A percentile compares a stretch with the other conserved stretches of the same genome.
Evolutionary conservation across 1,140 invertebrate genomes (phyloP).

Genomic region (Macrotrachela quadricornifera): DNA sequence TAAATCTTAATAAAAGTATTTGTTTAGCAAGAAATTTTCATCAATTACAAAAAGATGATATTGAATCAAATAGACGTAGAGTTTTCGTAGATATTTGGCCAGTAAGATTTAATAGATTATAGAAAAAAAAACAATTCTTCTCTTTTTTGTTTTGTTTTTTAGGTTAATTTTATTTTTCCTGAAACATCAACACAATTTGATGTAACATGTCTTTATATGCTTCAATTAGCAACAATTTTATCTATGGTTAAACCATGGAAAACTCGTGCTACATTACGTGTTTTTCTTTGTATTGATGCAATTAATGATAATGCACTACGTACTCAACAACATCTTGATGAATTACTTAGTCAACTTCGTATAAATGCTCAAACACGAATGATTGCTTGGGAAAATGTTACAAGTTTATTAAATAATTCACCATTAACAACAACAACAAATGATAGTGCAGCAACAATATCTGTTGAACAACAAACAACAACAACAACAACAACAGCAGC

Average conservation of each 20-base stretch:
- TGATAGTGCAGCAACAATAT: no score
- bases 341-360: slow-evolving; percentile 4
- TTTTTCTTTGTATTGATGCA: slow-evolving; percentile 47
- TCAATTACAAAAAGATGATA: slow-evolving; percentile 11
- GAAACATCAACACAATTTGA: slow-evolving; percentile 33
- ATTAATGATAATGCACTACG: slow-evolving; percentile 29
- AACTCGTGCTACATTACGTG: slow-evolving; percentile 46
- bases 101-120: slow-evolving; percentile 55
- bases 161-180: slow-evolving; percentile 26
- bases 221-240: slow-evolving; percentile 85
- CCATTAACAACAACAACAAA: no score
- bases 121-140: slow-evolving; percentile 9
- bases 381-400: slow-evolving; percentile 1
- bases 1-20: slow-evolving; percentile 79
- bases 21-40: slow-evolving; percentile 29
- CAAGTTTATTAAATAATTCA: slow-evolving; percentile 1
- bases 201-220: slow-evolving; percentile 62
- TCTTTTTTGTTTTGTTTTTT: slow-evolving; percentile 14
- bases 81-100: slow-evolving; percentile 88
- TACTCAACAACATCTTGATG: slow-evolving; percentile 8
- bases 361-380: slow-evolving; percentile 1
- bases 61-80: slow-evolving; percentile 40
- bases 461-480: not conserved
- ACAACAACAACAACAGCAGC: not conserved
- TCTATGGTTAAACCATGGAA: slow-evolving; percentile 46